Percentiles rank a stretch among this genome's conserved stretches.
phyloP scores from a whole-genome alignment of 2,113 vertebrate species.

The Pimephales promelas region DNA sequence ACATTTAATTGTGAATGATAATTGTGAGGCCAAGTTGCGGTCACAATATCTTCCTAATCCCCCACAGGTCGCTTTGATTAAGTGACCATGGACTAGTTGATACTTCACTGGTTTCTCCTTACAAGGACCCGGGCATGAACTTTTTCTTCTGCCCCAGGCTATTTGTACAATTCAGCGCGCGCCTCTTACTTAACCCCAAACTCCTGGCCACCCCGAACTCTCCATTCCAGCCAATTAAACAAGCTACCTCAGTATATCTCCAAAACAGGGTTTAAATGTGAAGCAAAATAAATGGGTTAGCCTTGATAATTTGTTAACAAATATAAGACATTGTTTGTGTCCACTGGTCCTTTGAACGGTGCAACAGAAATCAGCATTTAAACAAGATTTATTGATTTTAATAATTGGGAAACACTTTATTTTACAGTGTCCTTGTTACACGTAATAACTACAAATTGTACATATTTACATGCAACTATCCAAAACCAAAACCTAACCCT shows the following conservation, averaged over 20 bases:
- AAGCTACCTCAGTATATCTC: constrained; percentile 9
- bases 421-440: too few species aligned
- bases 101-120: constrained; percentile 73
- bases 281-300: background rate
- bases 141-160: constrained; percentile 79
- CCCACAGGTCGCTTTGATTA: constrained; percentile 74
- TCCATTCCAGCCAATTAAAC: constrained; percentile 49
- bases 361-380: background rate
- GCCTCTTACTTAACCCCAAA: constrained; percentile 71
- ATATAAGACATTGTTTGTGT: background rate
- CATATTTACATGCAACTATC: too few species aligned
- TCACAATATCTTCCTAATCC: constrained; percentile 71
- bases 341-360: background rate
- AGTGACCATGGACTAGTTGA: constrained; percentile 72
- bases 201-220: constrained; percentile 69
- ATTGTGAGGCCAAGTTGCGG: constrained; percentile 70
- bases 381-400: background rate
- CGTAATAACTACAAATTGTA: too few species aligned
- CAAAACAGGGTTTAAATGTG: background rate
- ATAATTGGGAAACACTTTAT: too few species aligned
- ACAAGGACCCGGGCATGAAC: constrained; percentile 85
- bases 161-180: constrained; percentile 77
- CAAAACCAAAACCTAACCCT: too few species aligned
- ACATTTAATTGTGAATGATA: constrained; percentile 67
- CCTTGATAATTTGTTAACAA: background rate